These are phyloP conservation scores for Lithophane semibrunnea DNA, from an alignment of 2,888 invertebrate species.

Conservation along the genomic window DNA sequence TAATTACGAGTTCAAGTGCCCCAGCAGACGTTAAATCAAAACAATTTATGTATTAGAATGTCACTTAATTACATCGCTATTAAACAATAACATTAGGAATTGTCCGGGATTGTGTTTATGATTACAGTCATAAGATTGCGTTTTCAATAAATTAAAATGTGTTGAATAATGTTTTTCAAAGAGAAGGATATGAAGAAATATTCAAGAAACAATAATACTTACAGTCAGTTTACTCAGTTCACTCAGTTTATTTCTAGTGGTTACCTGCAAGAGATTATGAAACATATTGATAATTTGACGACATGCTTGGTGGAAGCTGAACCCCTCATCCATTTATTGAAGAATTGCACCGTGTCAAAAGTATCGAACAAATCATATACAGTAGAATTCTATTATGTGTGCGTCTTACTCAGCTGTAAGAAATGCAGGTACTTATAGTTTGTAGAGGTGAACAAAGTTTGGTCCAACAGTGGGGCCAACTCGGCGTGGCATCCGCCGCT, in stretches of 20 bases:
- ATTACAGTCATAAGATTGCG: conserved; percentile 33
- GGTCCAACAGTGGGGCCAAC: conserved; percentile 72
- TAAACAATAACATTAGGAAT: conserved; percentile 71
- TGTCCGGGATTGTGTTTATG: conserved; percentile 62
- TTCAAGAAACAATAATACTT: neutral
- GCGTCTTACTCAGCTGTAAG: conserved; percentile 61
- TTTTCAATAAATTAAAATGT: conserved; percentile 5
- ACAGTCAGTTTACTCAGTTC: neutral
- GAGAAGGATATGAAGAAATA: neutral
- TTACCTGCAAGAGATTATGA: conserved; percentile 38
- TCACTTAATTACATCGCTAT: conserved; percentile 72
- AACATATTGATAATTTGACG: conserved; percentile 10
- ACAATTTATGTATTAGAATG: conserved; percentile 79
- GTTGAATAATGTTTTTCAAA: conserved; percentile 9
- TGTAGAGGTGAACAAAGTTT: conserved; percentile 66
- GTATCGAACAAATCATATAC: conserved; percentile 41
- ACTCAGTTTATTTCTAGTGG: neutral
- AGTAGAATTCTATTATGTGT: conserved; percentile 58
- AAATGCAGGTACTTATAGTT: conserved; percentile 59
- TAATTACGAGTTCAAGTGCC: conserved; percentile 79
- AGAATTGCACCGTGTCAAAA: conserved; percentile 44
- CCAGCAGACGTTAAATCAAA: conserved; percentile 78
- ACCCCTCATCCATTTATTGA: conserved; percentile 46
- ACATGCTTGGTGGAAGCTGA: conserved; percentile 37
- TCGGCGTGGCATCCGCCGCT: conserved; percentile 79